phyloP scores from a whole-genome alignment of 2,888 invertebrate species.

The Euspilapteryx auroguttella region DNA sequence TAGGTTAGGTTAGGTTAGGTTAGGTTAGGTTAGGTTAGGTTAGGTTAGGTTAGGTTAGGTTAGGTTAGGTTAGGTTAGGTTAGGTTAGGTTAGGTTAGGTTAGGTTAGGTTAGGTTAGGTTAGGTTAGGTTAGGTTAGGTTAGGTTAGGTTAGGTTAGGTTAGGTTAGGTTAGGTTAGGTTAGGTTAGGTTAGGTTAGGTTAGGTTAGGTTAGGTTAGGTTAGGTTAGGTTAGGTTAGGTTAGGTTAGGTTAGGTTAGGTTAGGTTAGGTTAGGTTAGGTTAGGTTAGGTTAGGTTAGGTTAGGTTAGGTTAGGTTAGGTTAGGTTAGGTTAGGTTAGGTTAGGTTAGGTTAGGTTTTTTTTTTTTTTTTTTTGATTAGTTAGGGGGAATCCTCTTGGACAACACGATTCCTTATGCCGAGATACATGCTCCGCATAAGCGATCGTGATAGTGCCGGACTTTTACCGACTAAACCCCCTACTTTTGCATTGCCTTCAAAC shows the following conservation, averaged over 20 bases:
- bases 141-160: conserved; percentile 13
- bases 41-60: conserved; percentile 6
- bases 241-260: conserved; percentile 4
- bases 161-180: conserved; percentile 13
- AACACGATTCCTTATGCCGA: too few relatives aligned
- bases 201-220: conserved; percentile 11
- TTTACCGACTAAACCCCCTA: too few relatives aligned
- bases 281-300: conserved; percentile 6
- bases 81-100: conserved; percentile 10
- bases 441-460: too few relatives aligned
- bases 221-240: conserved; percentile 8
- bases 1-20: conserved; percentile 11
- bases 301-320: conserved; percentile 6
- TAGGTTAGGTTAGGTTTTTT: conserved; percentile 7
- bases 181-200: conserved; percentile 14
- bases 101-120: conserved; percentile 9
- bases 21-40: conserved; percentile 12
- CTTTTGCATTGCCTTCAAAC: too few relatives aligned
- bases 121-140: conserved; percentile 12
- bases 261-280: conserved; percentile 4
- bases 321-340: conserved; percentile 7
- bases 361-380: too few relatives aligned
- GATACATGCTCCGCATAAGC: too few relatives aligned
- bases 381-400: too few relatives aligned
- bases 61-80: conserved; percentile 8